Evolutionary conservation across 23 tunicate species (phyloP).

Genomic region (Halocynthia roretzi): DNA sequence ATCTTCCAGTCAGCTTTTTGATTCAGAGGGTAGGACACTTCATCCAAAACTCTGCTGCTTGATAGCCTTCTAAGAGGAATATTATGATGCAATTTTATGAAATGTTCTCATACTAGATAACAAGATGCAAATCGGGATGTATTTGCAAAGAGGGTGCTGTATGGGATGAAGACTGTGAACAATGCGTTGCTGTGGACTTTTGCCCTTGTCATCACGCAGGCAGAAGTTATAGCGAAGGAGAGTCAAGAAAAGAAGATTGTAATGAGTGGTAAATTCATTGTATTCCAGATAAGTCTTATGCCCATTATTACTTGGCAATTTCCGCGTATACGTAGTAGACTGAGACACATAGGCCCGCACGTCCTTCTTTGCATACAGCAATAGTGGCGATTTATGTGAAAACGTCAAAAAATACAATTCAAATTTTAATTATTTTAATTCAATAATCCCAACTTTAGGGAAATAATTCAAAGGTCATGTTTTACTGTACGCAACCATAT

Average conservation of each 20-base stretch:
- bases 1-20: conserved; percentile 1
- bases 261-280: background rate
- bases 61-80: no score
- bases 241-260: conserved; percentile 22
- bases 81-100: background rate
- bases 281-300: no score
- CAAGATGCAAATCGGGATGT: conserved; percentile 21
- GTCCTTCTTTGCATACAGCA: no score
- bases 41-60: no score
- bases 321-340: no score
- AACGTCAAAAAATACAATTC: background rate
- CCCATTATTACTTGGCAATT: no score
- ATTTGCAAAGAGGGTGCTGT: conserved; percentile 22
- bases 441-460: background rate
- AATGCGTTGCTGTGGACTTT: background rate
- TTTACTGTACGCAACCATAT: no score
- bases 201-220: conserved; percentile 43
- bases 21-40: no score
- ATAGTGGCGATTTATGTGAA: no score
- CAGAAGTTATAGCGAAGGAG: conserved; percentile 26
- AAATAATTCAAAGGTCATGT: no score
- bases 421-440: background rate
- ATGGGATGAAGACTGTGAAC: conserved; percentile 8
- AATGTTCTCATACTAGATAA: conserved; percentile 2
- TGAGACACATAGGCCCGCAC: no score